Conservation (phyloP, 2,888 invertebrate species). For the Philaethria dido region DNA sequence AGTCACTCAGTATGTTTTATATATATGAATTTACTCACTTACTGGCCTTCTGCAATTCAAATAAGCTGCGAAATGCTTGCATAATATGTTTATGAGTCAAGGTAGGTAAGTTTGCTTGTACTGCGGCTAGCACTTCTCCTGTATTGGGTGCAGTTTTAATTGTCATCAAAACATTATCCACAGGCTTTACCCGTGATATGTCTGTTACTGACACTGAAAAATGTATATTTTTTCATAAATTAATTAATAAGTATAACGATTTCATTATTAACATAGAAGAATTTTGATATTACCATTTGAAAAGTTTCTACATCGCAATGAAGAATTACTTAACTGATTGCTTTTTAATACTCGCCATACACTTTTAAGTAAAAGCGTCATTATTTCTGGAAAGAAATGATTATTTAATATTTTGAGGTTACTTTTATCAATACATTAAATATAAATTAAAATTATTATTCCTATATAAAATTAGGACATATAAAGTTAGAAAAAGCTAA, state of each 20-base stretch:
- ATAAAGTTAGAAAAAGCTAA: neutral
- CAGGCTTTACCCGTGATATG: conserved; percentile 50
- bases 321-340: conserved; percentile 51
- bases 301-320: conserved; percentile 56
- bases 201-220: conserved; percentile 55
- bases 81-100: conserved; percentile 83
- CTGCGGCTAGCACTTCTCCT: conserved; percentile 72
- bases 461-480: neutral
- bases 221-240: neutral
- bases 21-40: conserved; percentile 66
- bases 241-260: neutral
- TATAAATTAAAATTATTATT: neutral
- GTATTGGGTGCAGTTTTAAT: conserved; percentile 73
- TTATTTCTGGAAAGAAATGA: conserved; percentile 40
- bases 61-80: conserved; percentile 81
- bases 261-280: neutral
- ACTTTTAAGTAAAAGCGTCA: conserved; percentile 50
- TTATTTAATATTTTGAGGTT: conserved; percentile 9
- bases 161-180: conserved; percentile 74
- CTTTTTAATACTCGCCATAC: conserved; percentile 49
- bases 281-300: conserved; percentile 50
- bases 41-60: conserved; percentile 80
- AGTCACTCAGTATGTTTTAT: too few relatives aligned
- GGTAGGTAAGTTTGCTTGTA: conserved; percentile 64
- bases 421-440: neutral